phyloP scores from a whole-genome alignment of 2,797 vertebrate species.

The Pelodytes ibericus region DNA sequence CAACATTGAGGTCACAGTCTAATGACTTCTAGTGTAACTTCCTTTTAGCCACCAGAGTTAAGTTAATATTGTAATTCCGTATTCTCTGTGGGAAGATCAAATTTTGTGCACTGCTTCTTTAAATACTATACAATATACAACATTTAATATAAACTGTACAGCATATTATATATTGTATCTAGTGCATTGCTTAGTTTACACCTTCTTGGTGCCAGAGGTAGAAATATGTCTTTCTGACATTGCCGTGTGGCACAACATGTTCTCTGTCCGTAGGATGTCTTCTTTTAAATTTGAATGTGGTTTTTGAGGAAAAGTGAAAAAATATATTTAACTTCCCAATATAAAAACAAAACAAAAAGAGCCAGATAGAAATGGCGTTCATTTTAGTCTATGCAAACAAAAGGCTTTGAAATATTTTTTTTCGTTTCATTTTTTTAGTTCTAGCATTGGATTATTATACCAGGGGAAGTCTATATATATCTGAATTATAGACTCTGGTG shows the following conservation, averaged over 20 bases:
- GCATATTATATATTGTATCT: slow-evolving; percentile 45
- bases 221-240: neutral
- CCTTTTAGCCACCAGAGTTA: neutral
- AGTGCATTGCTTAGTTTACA: slow-evolving; percentile 37
- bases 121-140: slow-evolving; percentile 33
- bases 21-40: neutral
- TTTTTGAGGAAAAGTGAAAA: neutral
- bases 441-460: neutral
- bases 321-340: neutral
- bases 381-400: slow-evolving; percentile 47
- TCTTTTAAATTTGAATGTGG: neutral
- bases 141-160: slow-evolving; percentile 36
- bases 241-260: neutral
- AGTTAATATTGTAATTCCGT: neutral
- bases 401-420: slow-evolving; percentile 9
- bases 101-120: slow-evolving; percentile 42
- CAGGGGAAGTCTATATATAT: neutral
- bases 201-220: slow-evolving; percentile 18
- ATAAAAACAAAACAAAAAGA: no score
- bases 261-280: neutral
- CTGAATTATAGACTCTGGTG: neutral
- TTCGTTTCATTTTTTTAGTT: neutral
- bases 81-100: neutral
- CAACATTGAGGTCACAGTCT: neutral
- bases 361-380: neutral